Evolutionary conservation across 2,888 invertebrate genomes (phyloP), one percentile per base, ranked within the genome.

Genomic region (Catocala sponsa): DNA sequence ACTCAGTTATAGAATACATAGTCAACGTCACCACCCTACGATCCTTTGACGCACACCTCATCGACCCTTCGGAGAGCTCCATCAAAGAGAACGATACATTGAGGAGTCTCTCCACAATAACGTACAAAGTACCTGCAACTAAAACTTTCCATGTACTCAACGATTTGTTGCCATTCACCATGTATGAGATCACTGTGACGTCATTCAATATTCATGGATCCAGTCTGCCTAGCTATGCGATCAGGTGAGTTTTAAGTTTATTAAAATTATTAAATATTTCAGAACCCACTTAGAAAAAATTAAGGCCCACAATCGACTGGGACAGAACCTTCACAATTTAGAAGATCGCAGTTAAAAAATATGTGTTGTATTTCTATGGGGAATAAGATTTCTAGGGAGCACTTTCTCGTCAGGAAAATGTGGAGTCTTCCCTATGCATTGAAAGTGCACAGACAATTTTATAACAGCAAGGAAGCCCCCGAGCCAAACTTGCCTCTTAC

Each of bases 111-210:
- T 73, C 85, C 78, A 85, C 90, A 0, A 84, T 93, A 72, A 94
- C 94, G 53, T 91, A 92, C 55, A 95, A 94, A 80, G 96, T 97
- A 0, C 94, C 95, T 2, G 93, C 94, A 4, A 95, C 95, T 68
- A 95, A 95, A 74, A 96, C 95, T 0, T 94, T 89, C 55, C 91
- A 96, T 0, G 87, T 95, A 0, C 82, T 97, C 2, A 95, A 95
- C 74, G 95, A 96, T 81, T 90, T 98, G 42, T 92, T 95, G 10
- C 97, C 98, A 0, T 97, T 97, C 80, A 97, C 97, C 0, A 98
- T 98, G 98, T 98, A 98, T 84, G 97, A 98, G 80, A 95, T 98
- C 6, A 95, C 96, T 0, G 96, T 98, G 9, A 96, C 96, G 0
- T 96, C 97, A 0, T 95, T 95, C 57, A 98, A 98, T 84, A 95